These are phyloP conservation scores for Drosophila mayri DNA, from an alignment of 1,140 invertebrate genomes.

Conservation along the genomic window DNA sequence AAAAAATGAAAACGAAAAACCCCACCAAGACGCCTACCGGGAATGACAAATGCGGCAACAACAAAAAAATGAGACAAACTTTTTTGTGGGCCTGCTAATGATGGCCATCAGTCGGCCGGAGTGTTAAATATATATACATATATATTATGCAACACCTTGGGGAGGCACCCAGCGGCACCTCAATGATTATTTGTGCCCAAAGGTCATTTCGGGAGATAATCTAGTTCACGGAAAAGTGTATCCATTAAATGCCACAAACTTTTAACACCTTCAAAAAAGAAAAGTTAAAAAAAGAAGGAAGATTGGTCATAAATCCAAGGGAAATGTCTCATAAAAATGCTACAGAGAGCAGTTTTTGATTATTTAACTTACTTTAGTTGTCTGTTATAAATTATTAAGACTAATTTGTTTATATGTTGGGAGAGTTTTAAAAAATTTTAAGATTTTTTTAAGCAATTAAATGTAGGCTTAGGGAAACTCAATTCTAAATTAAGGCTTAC, in stretches of 20 bases:
- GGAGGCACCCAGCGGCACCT: neutral
- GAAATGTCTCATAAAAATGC: neutral
- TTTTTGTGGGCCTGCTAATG: slow-evolving; percentile 28
- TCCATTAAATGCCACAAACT: slow-evolving; percentile 10
- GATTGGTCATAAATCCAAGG: neutral
- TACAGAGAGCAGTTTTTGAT: neutral
- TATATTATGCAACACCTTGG: slow-evolving; percentile 34
- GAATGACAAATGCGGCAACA: slow-evolving; percentile 31
- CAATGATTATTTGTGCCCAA: slow-evolving; percentile 22
- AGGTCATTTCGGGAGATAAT: slow-evolving; percentile 21
- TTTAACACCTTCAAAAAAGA: slow-evolving; percentile 5
- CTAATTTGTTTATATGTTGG: neutral
- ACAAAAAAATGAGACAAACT: slow-evolving; percentile 1
- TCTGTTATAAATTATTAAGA: neutral
- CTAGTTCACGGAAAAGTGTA: slow-evolving; percentile 1
- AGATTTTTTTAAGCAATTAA: neutral
- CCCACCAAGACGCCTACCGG: slow-evolving; percentile 29
- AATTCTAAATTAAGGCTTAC: neutral
- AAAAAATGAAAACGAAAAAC: neutral
- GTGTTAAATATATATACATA: slow-evolving; percentile 38
- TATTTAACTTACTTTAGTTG: no score
- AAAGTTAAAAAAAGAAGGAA: no score
- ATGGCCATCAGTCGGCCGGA: slow-evolving; percentile 26
- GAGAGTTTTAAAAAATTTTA: no score
- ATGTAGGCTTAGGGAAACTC: neutral